Percentiles rank a stretch among this genome's conserved stretches.
Evolutionary conservation across 2,797 vertebrate species (phyloP).

Genomic region (Kryptolebias ocellatus): DNA sequence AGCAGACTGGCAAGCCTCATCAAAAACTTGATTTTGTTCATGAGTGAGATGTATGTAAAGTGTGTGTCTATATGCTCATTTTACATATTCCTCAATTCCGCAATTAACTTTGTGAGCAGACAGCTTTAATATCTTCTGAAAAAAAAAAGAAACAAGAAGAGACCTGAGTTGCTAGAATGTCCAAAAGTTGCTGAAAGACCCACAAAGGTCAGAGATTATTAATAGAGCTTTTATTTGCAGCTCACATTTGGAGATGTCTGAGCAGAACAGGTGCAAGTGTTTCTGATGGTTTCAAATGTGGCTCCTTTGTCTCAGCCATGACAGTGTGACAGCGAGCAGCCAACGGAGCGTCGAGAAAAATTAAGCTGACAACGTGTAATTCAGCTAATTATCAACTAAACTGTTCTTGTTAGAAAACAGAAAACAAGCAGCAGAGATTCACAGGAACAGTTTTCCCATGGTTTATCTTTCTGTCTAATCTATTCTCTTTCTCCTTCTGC

Average conservation of each 20-base stretch:
- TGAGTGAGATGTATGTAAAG: no score
- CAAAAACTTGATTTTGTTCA: no score
- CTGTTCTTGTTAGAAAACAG: neutral
- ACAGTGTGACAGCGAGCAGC: neutral
- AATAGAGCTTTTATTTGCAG: neutral
- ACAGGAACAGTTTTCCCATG: neutral
- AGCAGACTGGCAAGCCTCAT: no score
- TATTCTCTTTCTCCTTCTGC: conserved; percentile 40
- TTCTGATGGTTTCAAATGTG: neutral
- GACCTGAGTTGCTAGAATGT: no score
- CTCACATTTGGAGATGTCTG: neutral
- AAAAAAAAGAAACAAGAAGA: neutral
- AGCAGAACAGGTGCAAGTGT: neutral
- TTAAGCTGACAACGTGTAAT: neutral
- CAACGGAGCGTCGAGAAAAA: neutral
- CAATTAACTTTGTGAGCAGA: neutral
- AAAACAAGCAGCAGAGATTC: conserved; percentile 1
- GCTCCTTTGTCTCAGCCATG: neutral
- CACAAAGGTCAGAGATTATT: neutral
- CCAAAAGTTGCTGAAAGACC: no score
- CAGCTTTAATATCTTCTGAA: neutral
- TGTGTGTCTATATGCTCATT: no score
- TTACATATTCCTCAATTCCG: no score
- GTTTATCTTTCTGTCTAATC: conserved; percentile 27
- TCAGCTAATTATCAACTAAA: neutral